A percentile compares a stretch with the other conserved stretches of the same genome.
Conservation (phyloP, 2,888 invertebrate species). For the Rotaria socialis region DNA sequence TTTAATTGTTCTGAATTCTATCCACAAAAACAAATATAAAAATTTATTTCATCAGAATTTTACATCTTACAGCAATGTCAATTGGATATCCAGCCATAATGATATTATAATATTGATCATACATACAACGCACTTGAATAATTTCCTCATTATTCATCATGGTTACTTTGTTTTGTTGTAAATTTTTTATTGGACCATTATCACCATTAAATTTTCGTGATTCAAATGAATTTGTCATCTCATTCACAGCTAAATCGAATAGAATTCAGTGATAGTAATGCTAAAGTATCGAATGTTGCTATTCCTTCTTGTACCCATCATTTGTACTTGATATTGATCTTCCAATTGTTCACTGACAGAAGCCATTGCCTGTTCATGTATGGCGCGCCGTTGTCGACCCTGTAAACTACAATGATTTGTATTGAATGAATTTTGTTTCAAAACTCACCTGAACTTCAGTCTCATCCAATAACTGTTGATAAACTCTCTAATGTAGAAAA, state of each 20-base stretch:
- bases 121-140: constrained; percentile 6
- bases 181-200: not conserved
- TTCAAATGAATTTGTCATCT: not conserved
- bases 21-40: not conserved
- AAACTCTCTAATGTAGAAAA: not conserved
- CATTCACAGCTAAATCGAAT: not conserved
- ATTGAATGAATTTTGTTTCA: not conserved
- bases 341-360: not conserved
- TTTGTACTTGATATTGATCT: not conserved
- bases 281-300: no score
- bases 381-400: not conserved
- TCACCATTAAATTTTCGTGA: not conserved
- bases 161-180: not conserved
- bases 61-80: not conserved
- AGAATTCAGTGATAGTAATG: no score
- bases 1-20: constrained; percentile 9
- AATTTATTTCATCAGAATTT: no score
- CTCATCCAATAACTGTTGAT: not conserved
- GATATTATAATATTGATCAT: constrained; percentile 20
- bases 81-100: constrained; percentile 19
- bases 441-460: not conserved
- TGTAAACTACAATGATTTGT: not conserved
- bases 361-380: not conserved
- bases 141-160: not conserved
- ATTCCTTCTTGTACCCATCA: not conserved